Base-by-base conservation (phyloP, 2,113 vertebrate species). In the Salvelinus sp. region DNA sequence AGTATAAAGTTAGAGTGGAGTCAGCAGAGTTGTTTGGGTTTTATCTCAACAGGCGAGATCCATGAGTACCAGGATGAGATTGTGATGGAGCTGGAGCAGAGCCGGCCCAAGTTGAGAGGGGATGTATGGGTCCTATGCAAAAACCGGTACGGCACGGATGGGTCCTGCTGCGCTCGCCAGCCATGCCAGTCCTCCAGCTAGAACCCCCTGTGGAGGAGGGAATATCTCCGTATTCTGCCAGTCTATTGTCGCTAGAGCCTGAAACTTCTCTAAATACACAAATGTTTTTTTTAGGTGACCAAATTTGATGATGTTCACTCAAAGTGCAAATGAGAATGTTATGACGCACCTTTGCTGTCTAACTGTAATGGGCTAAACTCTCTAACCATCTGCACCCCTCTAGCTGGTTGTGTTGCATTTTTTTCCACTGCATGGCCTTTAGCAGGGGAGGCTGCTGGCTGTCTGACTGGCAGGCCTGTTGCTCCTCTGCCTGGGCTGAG, bases 11-110 rank as follows among this genome's bases (percentile, higher is more conserved):
- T 71, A 25, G 28, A 33, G 4, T 33, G 27, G 14, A 68, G 28
- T 68, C 58, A 62, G 58, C 58, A 62, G 18, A 22, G 6, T 62
- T n/a, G 13, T 62, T 7, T n/a, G 58, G 23, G 22, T 33, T 33
- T 54, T 69, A 13, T 60, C n/a, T 6, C 50, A 33, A 38, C 89
- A 99, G 98, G 95, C 81, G 97, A 99, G 85, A 97, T 99, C 83
- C 94, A 92, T 5, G 90, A 85, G 78, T 99, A 96, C 87, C 95
- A 98, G 87, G 96, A 98, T 20, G 96, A 96, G 75, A 99, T 99
- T 16, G 97, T 99, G 81, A 92, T 92, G 20, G 97, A 99, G 81
- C 92, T 99, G 14, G 94, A 98, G 83, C 96, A 73, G 85, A 91
- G 91, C 47, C 87, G 98, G 69, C 96, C 96, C 0, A 97, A 95